A percentile compares a stretch with the other conserved stretches of the same genome.
Evolutionary conservation across 2,888 invertebrate genomes (phyloP).

Genomic region (Melanophora roralis): DNA sequence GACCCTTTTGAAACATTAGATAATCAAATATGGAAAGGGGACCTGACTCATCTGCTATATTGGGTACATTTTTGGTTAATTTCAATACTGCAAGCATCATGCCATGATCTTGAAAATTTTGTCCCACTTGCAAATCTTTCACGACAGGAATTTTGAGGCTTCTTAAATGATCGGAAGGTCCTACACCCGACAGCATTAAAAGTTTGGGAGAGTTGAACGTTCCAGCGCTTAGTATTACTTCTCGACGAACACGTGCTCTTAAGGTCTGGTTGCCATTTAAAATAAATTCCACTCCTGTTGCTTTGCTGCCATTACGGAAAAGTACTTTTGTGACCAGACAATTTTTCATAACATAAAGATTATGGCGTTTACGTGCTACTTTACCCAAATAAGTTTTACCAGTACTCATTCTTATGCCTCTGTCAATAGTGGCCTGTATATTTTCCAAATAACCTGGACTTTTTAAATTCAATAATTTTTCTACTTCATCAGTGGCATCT

Average conservation of each 20-base stretch:
- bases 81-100: slow-evolving; percentile 77
- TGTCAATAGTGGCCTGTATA: slow-evolving; percentile 79
- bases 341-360: slow-evolving; percentile 68
- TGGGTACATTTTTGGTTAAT: slow-evolving; percentile 76
- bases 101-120: slow-evolving; percentile 89
- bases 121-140: slow-evolving; percentile 79
- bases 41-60: not conserved
- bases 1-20: slow-evolving; percentile 64
- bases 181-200: slow-evolving; percentile 69
- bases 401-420: slow-evolving; percentile 79
- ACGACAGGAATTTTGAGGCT: slow-evolving; percentile 62
- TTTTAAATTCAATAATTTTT: slow-evolving; percentile 79
- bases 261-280: slow-evolving; percentile 33
- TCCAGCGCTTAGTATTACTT: slow-evolving; percentile 70
- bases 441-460: slow-evolving; percentile 79
- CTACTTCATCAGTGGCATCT: slow-evolving; percentile 82
- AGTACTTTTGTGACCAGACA: slow-evolving; percentile 76
- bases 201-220: slow-evolving; percentile 68
- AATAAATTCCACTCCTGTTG: slow-evolving; percentile 64
- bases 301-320: slow-evolving; percentile 78
- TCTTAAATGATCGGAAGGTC: slow-evolving; percentile 64
- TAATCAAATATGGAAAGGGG: slow-evolving; percentile 63
- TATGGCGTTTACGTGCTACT: slow-evolving; percentile 59
- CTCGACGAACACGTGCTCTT: slow-evolving; percentile 62
- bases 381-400: slow-evolving; percentile 79